These are phyloP conservation scores for Pardosa pseudoannulata DNA, from an alignment of 2,888 invertebrate species.

Conservation along the genomic window DNA sequence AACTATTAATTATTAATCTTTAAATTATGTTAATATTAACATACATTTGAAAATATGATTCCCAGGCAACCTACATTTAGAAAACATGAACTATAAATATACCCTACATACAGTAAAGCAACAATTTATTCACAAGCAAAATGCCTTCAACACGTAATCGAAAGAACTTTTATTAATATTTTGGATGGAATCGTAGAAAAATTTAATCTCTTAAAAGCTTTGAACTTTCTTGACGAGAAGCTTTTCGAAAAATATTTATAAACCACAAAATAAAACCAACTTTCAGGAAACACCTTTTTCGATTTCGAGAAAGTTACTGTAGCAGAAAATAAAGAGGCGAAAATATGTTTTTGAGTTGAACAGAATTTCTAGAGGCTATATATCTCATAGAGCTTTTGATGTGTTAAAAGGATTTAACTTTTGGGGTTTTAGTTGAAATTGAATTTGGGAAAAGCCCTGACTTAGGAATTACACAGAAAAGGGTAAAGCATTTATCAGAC, in stretches of 20 bases:
- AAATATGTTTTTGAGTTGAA: not conserved
- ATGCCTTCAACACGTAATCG: too few species aligned
- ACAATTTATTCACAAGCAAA: too few species aligned
- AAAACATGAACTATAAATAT: too few species aligned
- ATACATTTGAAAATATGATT: too few species aligned
- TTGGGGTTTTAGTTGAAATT: not conserved
- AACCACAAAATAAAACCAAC: not conserved
- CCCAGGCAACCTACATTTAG: too few species aligned
- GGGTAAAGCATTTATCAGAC: not conserved
- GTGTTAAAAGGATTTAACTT: conserved; percentile 1
- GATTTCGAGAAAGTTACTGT: not conserved
- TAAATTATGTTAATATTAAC: too few species aligned
- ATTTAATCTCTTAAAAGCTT: conserved; percentile 2
- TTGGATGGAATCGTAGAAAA: not conserved
- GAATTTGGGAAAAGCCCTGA: not conserved
- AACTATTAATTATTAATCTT: too few species aligned
- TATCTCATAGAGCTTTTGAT: not conserved
- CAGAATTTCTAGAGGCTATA: not conserved
- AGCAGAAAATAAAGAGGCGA: not conserved
- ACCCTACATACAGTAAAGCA: too few species aligned
- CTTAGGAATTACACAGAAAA: not conserved
- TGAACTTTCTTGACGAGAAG: not conserved
- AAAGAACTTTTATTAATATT: too few species aligned
- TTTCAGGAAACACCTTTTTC: not conserved
- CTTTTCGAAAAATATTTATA: not conserved